phyloP scores from a whole-genome alignment of 2,113 vertebrate genomes.

The Sigmodon hispidus region DNA sequence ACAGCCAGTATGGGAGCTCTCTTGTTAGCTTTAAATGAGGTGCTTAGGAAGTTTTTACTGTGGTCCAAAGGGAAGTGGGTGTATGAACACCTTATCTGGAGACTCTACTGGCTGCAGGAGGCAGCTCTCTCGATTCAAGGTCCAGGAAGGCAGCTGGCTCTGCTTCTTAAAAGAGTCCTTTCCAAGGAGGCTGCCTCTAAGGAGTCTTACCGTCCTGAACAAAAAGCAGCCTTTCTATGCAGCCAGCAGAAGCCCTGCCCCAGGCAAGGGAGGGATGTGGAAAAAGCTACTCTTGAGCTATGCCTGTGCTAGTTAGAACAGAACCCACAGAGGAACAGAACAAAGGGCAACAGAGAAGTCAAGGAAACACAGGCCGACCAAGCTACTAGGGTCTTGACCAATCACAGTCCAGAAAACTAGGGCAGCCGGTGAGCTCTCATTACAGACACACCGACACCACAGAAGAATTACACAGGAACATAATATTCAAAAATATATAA shows the following conservation, averaged over 20 bases:
- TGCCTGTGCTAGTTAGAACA: background rate
- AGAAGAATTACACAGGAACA: background rate
- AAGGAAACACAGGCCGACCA: background rate
- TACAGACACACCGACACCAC: accelerated
- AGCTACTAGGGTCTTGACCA: background rate
- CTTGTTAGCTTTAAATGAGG: background rate
- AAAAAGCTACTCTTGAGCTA: background rate
- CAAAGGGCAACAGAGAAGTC: accelerated
- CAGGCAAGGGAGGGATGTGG: background rate
- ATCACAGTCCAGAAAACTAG: background rate
- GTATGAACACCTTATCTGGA: accelerated
- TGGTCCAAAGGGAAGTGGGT: background rate
- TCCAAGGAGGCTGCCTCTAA: background rate
- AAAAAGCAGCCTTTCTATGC: background rate
- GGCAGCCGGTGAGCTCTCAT: background rate
- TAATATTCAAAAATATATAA: background rate
- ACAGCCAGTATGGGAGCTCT: background rate
- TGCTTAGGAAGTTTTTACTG: background rate
- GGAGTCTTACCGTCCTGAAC: background rate
- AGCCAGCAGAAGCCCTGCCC: background rate
- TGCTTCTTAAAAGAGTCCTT: too few species aligned
- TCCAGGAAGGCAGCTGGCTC: background rate
- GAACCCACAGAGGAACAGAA: background rate
- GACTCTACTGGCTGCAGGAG: too few species aligned
- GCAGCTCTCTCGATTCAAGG: background rate